phyloP scores from a whole-genome alignment of 2,797 vertebrate genomes.

The Mus spretus region DNA sequence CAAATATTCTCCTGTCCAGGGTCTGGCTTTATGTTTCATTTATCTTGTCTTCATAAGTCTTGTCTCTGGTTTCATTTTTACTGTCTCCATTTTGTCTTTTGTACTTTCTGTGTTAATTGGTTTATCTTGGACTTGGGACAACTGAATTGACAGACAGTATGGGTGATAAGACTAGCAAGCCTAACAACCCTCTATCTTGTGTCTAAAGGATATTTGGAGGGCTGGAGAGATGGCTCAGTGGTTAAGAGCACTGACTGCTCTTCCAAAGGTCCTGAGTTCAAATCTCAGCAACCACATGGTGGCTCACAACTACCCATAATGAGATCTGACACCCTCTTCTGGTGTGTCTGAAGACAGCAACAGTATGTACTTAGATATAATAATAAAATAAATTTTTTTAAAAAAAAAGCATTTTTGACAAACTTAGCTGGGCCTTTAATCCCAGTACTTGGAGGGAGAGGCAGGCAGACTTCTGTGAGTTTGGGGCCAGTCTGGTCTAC shows the following conservation, averaged over 20 bases:
- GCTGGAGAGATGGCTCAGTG: too few species aligned
- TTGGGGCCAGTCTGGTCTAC: background rate
- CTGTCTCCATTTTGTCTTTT: background rate
- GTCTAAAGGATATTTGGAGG: background rate
- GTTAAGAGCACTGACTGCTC: too few species aligned
- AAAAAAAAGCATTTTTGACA: background rate
- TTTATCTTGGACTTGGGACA: background rate
- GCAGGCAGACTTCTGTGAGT: background rate
- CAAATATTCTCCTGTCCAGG: background rate
- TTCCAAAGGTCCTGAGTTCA: too few species aligned
- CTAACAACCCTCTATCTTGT: background rate
- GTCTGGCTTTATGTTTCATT: background rate
- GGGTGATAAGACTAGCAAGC: background rate
- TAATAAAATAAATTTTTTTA: too few species aligned
- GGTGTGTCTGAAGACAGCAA: too few species aligned
- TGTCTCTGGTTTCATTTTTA: background rate
- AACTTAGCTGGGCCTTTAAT: background rate
- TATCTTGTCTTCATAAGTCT: background rate
- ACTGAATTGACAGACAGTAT: background rate
- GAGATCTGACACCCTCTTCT: too few species aligned
- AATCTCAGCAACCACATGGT: too few species aligned
- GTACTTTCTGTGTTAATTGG: background rate
- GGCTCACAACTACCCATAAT: too few species aligned
- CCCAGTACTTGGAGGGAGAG: background rate
- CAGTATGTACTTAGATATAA: too few species aligned